A percentile compares a stretch with the other conserved stretches of the same genome.
Evolutionary conservation across 92 coral and sea anemone species (phyloP).

Genomic region (Heteractis magnifica): DNA sequence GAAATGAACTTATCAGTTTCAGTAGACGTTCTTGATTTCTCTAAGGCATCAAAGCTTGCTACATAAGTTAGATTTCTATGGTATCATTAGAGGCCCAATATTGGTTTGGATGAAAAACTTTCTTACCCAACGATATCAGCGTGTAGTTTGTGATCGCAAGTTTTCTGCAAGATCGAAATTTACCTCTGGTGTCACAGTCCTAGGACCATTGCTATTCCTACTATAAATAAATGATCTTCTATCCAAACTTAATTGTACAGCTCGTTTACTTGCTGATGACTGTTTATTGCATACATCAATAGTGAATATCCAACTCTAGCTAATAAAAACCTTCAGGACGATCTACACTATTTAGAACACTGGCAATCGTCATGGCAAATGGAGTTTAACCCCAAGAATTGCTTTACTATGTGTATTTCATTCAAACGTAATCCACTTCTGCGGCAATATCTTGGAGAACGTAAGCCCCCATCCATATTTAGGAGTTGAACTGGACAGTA

Average conservation of each 20-base stretch:
- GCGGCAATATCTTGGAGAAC: slow-evolving; percentile 28
- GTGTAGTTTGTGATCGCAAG: slow-evolving; percentile 31
- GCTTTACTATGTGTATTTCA: slow-evolving; percentile 20
- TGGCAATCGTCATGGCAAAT: slow-evolving; percentile 34
- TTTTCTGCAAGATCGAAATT: slow-evolving; percentile 5
- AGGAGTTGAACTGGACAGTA: slow-evolving; percentile 2
- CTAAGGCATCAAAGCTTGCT: no score
- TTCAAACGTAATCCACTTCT: background rate
- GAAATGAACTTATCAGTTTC: no score
- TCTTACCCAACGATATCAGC: slow-evolving; percentile 25
- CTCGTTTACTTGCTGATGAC: slow-evolving; percentile 26
- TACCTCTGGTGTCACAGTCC: slow-evolving; percentile 24
- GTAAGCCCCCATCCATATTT: slow-evolving; percentile 15
- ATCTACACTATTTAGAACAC: background rate
- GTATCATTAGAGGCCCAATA: no score
- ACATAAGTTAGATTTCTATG: no score
- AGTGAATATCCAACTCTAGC: background rate
- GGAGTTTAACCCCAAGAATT: slow-evolving; percentile 32
- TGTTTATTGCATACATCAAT: slow-evolving; percentile 2
- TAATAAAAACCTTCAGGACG: background rate
- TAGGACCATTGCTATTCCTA: slow-evolving; percentile 13
- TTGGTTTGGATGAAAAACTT: slow-evolving; percentile 24
- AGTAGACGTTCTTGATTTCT: no score
- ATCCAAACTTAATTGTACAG: background rate
- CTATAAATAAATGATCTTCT: slow-evolving; percentile 2